These are phyloP conservation scores for Numenius arquata DNA, from an alignment of 2,113 vertebrate species.

Conservation along the genomic window DNA sequence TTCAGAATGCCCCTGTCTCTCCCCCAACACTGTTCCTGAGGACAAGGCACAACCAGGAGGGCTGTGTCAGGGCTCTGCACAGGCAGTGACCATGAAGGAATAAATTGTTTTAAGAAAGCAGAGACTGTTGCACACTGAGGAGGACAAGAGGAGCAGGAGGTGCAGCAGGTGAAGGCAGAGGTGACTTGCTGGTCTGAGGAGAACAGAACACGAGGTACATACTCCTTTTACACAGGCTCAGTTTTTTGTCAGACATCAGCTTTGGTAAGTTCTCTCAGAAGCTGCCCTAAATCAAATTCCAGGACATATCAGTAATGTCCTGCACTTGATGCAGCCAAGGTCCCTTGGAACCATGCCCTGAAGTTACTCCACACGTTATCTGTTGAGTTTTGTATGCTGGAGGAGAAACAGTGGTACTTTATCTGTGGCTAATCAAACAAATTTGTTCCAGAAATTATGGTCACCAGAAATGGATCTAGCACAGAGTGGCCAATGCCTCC, in stretches of 20 bases:
- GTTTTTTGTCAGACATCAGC: background rate
- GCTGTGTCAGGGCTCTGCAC: background rate
- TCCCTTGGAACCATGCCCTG: conserved; percentile 41
- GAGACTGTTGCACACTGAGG: background rate
- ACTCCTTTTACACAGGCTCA: background rate
- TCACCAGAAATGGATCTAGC: background rate
- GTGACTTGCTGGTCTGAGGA: background rate
- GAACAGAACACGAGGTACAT: background rate
- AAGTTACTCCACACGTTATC: conserved; percentile 31
- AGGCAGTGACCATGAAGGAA: background rate
- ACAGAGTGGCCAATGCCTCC: background rate
- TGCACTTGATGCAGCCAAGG: conserved; percentile 30
- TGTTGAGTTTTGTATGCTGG: background rate
- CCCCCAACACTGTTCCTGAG: background rate
- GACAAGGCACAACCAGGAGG: background rate
- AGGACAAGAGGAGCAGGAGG: background rate
- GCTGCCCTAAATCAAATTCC: conserved; percentile 38
- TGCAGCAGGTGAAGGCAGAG: background rate
- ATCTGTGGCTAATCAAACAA: background rate
- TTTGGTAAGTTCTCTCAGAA: conserved; percentile 11
- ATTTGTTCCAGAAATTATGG: background rate
- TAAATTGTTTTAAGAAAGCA: background rate
- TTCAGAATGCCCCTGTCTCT: background rate
- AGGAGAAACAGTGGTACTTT: background rate
- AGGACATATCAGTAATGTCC: conserved; percentile 50